phyloP scores from a whole-genome alignment of 2,797 vertebrate species.

The Helarctos malayanus region DNA sequence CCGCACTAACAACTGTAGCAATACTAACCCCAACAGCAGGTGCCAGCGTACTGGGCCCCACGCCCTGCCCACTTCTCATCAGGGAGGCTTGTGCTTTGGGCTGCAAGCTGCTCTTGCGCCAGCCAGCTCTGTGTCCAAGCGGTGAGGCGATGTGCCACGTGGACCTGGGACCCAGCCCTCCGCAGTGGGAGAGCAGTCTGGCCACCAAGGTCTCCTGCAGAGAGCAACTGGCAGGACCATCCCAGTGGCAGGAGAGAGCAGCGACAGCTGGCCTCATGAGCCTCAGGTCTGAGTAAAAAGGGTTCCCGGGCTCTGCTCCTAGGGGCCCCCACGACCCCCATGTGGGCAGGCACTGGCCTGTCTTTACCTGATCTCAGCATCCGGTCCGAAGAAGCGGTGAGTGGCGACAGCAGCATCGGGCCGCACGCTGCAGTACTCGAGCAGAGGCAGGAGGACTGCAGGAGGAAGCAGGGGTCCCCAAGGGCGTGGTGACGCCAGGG shows the following conservation, averaged over 20 bases:
- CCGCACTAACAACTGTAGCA: fast-evolving
- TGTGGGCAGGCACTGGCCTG: neutral
- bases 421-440: conserved; percentile 95
- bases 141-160: neutral
- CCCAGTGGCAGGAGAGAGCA: neutral
- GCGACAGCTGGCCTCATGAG: neutral
- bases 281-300: too few species aligned
- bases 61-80: fast-evolving
- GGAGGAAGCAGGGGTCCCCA: neutral
- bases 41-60: neutral
- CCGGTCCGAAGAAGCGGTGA: conserved; percentile 96
- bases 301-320: neutral
- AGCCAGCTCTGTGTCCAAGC: neutral
- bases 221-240: neutral
- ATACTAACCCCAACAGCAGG: neutral
- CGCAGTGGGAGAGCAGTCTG: fast-evolving
- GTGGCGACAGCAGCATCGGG: conserved; percentile 92
- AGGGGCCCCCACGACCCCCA: neutral
- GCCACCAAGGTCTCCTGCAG: neutral
- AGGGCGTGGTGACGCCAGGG: neutral
- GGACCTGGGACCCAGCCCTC: neutral
- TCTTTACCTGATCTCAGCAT: conserved; percentile 93
- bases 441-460: conserved; percentile 94
- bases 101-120: neutral
- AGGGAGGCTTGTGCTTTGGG: neutral